Evolutionary conservation across 1,140 invertebrate species (phyloP).

Genomic region (Anoplophora glabripennis): DNA sequence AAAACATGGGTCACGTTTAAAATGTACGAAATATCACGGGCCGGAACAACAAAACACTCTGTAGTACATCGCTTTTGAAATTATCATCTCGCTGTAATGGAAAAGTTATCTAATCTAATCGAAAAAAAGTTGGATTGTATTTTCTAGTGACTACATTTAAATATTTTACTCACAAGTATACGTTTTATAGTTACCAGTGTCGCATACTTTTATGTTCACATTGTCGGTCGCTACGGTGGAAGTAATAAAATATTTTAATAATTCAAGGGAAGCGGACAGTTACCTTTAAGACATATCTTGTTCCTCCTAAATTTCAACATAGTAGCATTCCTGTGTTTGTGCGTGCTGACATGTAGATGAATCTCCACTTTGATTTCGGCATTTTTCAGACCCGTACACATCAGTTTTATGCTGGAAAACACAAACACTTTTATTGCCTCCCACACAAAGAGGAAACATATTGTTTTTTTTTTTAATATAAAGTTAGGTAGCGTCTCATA

Average conservation of each 20-base stretch:
- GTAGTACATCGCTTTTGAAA: too few relatives aligned
- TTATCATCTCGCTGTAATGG: too few relatives aligned
- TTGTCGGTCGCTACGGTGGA: not conserved
- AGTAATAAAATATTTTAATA: not conserved
- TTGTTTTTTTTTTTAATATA: not conserved
- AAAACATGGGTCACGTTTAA: too few relatives aligned
- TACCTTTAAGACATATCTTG: constrained; percentile 85
- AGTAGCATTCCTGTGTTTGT: constrained; percentile 68
- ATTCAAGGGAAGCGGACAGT: not conserved
- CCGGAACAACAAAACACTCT: too few relatives aligned
- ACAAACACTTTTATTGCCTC: constrained; percentile 5
- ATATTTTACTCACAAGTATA: too few relatives aligned
- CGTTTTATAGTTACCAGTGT: too few relatives aligned
- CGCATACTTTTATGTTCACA: too few relatives aligned
- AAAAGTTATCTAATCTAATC: too few relatives aligned
- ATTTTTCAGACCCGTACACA: constrained; percentile 72
- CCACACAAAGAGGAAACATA: constrained; percentile 1
- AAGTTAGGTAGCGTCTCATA: not conserved
- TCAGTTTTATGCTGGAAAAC: constrained; percentile 65
- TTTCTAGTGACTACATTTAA: too few relatives aligned
- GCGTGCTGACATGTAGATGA: constrained; percentile 71
- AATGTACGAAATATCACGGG: too few relatives aligned
- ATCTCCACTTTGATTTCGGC: constrained; percentile 74
- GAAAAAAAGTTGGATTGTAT: too few relatives aligned
- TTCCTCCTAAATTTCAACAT: constrained; percentile 76